A percentile compares a stretch with the other conserved stretches of the same genome.
Conservation (phyloP, 2,888 invertebrate genomes). For the Monochamus alternatus region DNA sequence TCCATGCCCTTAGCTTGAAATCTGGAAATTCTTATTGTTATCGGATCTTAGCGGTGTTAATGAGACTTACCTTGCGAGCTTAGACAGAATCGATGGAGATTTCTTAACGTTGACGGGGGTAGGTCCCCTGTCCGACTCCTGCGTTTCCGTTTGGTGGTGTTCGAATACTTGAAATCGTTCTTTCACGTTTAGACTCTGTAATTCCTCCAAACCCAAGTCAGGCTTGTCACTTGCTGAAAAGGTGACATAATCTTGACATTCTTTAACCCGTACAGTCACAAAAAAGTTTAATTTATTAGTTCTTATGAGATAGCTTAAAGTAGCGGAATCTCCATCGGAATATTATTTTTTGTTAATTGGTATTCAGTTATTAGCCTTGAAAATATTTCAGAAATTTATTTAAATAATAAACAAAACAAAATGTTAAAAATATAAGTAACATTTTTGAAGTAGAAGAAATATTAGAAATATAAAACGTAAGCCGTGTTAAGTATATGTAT, state of each 20-base stretch:
- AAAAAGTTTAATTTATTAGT: not conserved
- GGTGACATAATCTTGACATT: not conserved
- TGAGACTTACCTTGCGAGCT: constrained; percentile 80
- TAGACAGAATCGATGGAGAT: constrained; percentile 84
- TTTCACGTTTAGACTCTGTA: constrained; percentile 87
- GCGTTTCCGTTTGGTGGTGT: constrained; percentile 71
- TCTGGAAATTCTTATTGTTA: constrained; percentile 63
- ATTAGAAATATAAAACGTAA: not conserved
- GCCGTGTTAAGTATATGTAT: not conserved
- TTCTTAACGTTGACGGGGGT: constrained; percentile 75
- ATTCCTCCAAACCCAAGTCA: constrained; percentile 87
- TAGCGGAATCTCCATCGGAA: not conserved
- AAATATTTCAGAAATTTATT: no score
- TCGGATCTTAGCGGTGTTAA: not conserved
- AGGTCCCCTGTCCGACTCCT: constrained; percentile 72
- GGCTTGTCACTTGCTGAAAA: constrained; percentile 87
- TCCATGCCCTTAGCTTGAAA: constrained; percentile 90
- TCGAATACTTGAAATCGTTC: constrained; percentile 91
- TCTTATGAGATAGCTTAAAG: not conserved
- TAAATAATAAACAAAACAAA: no score
- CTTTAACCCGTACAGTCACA: no score
- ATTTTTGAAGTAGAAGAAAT: not conserved
- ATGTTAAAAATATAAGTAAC: no score
- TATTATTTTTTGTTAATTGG: not conserved
- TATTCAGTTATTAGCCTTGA: no score